Evolutionary conservation across 2,888 invertebrate genomes (phyloP).

Genomic region (Mantis religiosa): DNA sequence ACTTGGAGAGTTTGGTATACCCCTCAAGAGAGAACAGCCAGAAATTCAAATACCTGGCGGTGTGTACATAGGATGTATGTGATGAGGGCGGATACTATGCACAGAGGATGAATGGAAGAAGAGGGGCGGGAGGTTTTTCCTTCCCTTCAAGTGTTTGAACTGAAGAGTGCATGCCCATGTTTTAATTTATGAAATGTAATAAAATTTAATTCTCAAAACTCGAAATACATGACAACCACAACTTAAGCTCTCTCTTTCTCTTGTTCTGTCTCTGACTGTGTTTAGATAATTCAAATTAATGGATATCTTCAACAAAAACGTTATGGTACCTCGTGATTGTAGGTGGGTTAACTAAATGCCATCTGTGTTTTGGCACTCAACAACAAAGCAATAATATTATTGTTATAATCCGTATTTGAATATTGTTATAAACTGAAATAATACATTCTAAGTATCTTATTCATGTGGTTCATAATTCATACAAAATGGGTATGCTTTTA

Average conservation of each 20-base stretch:
- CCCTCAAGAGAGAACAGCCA: neutral
- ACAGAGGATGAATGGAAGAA: neutral
- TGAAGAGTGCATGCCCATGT: conserved; percentile 3
- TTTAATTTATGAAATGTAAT: neutral
- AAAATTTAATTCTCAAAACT: neutral
- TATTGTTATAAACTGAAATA: too few relatives aligned
- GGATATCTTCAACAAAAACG: too few relatives aligned
- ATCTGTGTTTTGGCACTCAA: too few relatives aligned
- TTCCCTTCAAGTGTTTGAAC: neutral
- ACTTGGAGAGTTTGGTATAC: neutral
- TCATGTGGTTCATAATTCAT: too few relatives aligned
- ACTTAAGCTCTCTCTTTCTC: too few relatives aligned
- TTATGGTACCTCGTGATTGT: too few relatives aligned
- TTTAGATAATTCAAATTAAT: neutral
- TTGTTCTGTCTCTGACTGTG: neutral
- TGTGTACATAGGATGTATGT: neutral
- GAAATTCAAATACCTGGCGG: neutral
- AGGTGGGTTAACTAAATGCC: too few relatives aligned
- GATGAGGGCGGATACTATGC: neutral
- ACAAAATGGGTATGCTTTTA: too few relatives aligned
- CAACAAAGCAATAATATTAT: too few relatives aligned
- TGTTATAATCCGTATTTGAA: too few relatives aligned
- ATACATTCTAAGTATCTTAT: too few relatives aligned
- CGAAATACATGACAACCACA: neutral
- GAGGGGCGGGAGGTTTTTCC: neutral